Conservation (phyloP, 2,888 invertebrate species). For the Gari tellinella region DNA sequence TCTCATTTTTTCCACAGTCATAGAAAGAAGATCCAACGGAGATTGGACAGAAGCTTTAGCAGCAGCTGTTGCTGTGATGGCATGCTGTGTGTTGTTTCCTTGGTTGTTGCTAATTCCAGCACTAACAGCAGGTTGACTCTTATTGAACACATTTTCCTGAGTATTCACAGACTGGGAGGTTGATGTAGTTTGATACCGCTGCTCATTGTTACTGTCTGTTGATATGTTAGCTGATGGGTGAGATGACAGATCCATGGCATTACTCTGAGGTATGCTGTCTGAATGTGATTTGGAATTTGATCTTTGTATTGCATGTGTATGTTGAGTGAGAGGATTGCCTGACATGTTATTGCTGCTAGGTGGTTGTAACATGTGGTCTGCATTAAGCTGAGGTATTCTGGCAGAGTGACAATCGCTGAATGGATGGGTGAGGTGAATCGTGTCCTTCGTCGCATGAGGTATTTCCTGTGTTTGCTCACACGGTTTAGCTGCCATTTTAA, state of each 20-base stretch:
- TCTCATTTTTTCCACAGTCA: constrained; percentile 47
- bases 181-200: too few species aligned
- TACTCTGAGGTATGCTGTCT: neutral
- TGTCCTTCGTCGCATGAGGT: constrained; percentile 2
- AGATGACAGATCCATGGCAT: constrained; percentile 12
- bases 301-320: neutral
- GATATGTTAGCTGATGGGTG: neutral
- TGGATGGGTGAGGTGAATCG: constrained; percentile 14
- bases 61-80: too few species aligned
- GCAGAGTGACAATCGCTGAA: constrained; percentile 16
- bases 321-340: neutral
- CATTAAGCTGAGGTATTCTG: too few species aligned
- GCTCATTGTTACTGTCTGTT: neutral
- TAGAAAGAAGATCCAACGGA: constrained; percentile 66
- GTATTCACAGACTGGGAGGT: too few species aligned
- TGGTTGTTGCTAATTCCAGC: too few species aligned
- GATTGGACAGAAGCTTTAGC: constrained; percentile 38
- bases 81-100: too few species aligned
- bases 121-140: too few species aligned
- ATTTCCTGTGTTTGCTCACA: constrained; percentile 6
- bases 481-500: neutral
- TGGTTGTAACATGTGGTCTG: too few species aligned
- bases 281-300: neutral
- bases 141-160: too few species aligned
- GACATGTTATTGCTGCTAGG: too few species aligned